Percentiles rank a stretch among this genome's conserved stretches.
Conservation (phyloP, 2,797 vertebrate species). For the Cossypha caffra region DNA sequence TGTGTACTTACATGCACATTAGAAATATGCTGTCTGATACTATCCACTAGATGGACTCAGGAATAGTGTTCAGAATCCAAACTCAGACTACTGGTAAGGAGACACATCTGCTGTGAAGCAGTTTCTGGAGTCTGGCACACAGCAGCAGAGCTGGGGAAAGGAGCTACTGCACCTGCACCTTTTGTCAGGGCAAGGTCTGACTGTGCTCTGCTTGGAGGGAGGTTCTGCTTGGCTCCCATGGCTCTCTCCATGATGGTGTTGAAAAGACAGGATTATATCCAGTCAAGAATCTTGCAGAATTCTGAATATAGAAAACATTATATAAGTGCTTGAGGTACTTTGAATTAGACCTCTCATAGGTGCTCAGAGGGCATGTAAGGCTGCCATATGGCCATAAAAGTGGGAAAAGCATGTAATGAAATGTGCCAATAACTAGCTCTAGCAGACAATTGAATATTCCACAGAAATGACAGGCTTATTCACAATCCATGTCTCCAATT, state of each 20-base stretch:
- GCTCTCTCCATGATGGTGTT: neutral
- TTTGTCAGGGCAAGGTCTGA: neutral
- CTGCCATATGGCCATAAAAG: neutral
- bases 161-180: neutral
- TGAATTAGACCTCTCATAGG: neutral
- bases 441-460: neutral
- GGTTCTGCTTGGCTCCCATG: neutral
- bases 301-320: neutral
- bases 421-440: neutral
- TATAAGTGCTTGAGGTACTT: neutral
- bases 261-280: neutral
- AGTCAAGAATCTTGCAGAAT: neutral
- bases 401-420: neutral
- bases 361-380: neutral
- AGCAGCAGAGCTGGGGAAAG: neutral
- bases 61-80: slow-evolving; percentile 2
- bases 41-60: slow-evolving; percentile 55
- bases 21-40: neutral
- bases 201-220: neutral
- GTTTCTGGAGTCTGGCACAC: neutral
- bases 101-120: neutral
- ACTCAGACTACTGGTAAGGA: neutral
- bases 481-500: neutral
- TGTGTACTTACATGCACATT: accelerated
- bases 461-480: neutral